Conservation (phyloP, 30 jellyfish, hydroid and myxozoan species). For the Cassiopea xamachana region DNA sequence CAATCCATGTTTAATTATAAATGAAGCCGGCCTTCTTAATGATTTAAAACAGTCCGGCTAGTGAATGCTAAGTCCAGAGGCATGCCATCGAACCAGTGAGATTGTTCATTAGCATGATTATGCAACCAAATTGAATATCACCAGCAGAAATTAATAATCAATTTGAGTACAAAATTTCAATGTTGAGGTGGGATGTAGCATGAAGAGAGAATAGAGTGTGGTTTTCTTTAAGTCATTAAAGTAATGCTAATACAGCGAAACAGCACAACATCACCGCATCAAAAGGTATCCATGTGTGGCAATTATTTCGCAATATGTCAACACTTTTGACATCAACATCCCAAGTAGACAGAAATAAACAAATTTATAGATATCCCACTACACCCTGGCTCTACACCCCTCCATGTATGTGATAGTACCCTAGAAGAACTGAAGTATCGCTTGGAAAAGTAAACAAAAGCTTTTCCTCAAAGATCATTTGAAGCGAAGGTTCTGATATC, state of each 20-base stretch:
- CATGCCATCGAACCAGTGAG: constrained; percentile 2
- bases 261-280: background rate
- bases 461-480: too few relatives aligned
- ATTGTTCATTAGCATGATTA: background rate
- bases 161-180: background rate
- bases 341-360: too few relatives aligned
- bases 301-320: too few relatives aligned
- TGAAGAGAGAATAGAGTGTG: background rate
- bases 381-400: too few relatives aligned
- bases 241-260: background rate
- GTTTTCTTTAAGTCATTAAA: background rate
- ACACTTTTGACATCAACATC: too few relatives aligned
- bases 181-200: background rate
- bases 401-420: too few relatives aligned
- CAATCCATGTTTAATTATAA: background rate
- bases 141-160: background rate
- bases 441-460: too few relatives aligned
- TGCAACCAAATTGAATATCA: background rate
- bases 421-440: too few relatives aligned
- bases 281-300: too few relatives aligned
- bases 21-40: constrained; percentile 3
- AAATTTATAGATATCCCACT: too few relatives aligned
- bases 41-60: background rate
- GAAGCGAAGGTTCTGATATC: too few relatives aligned
- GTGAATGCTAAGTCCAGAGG: background rate